Percentiles rank a stretch among this genome's conserved stretches.
phyloP scores from a whole-genome alignment of 2,797 vertebrate genomes.

The Poecilia velifera region DNA sequence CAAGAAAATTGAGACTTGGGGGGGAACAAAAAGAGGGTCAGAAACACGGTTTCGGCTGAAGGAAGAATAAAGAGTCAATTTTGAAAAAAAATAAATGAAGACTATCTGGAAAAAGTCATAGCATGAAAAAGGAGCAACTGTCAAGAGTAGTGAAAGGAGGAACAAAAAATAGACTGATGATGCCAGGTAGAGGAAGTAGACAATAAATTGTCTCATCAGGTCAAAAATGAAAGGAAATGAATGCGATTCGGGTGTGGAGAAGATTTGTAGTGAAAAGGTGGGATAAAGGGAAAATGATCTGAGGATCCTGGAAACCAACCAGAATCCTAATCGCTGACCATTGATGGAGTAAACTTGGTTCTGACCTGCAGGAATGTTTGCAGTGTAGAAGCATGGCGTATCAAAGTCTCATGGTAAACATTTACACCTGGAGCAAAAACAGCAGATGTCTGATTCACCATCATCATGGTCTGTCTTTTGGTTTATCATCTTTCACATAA shows the following conservation, averaged over 20 bases:
- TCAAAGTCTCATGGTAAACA: slow-evolving; percentile 63
- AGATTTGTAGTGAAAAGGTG: background rate
- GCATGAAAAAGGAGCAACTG: background rate
- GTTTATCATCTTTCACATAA: slow-evolving; percentile 59
- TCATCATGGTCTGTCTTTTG: slow-evolving; percentile 42
- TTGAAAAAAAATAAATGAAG: background rate
- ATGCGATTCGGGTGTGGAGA: background rate
- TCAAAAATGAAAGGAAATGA: background rate
- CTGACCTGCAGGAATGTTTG: slow-evolving; percentile 52
- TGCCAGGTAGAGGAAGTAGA: background rate
- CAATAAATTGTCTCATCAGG: background rate
- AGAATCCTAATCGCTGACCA: slow-evolving; percentile 48
- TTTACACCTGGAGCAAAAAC: slow-evolving; percentile 58
- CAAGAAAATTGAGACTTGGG: background rate
- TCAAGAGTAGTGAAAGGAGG: background rate
- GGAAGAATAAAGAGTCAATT: background rate
- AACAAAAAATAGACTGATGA: background rate
- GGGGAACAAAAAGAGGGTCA: background rate
- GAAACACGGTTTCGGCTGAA: no score
- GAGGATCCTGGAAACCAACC: slow-evolving; percentile 32
- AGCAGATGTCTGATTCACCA: slow-evolving; percentile 60
- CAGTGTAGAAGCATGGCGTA: slow-evolving; percentile 38
- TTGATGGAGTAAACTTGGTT: slow-evolving; percentile 33
- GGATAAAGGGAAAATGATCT: background rate
- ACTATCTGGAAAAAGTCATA: background rate